phyloP scores from a whole-genome alignment of 2,113 vertebrate species.

The Stegostoma tigrinum region DNA sequence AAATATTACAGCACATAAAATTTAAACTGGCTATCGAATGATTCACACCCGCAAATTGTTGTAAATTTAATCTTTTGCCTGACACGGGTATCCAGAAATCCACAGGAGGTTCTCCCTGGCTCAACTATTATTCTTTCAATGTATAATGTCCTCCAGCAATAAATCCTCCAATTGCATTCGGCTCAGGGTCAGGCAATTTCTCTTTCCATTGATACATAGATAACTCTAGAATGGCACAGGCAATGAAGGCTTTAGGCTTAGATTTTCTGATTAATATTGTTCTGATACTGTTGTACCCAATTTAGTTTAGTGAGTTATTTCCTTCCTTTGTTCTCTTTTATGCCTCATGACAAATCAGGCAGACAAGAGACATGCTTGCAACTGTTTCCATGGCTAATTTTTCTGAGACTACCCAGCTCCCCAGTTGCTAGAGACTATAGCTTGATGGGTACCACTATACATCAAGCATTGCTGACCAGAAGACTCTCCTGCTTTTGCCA shows the following conservation, averaged over 20 bases:
- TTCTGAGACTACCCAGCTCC: no score
- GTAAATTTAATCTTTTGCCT: background rate
- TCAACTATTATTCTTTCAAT: background rate
- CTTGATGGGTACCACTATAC: no score
- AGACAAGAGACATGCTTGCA: no score
- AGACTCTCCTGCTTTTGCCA: no score
- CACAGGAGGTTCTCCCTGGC: background rate
- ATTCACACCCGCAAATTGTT: background rate
- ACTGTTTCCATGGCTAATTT: no score
- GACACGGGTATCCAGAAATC: background rate
- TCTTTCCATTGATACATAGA: background rate
- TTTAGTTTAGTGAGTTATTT: background rate
- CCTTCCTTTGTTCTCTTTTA: no score
- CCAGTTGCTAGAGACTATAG: no score
- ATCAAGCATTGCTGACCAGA: no score
- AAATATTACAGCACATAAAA: background rate
- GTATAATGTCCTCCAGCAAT: background rate
- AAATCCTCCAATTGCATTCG: background rate
- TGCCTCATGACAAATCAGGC: no score
- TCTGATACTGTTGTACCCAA: background rate
- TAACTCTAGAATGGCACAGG: background rate
- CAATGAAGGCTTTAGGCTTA: background rate
- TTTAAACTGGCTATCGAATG: background rate
- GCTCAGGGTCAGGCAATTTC: background rate
- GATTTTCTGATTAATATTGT: background rate